These are phyloP conservation scores for Choreutis nemorana DNA, from an alignment of 2,888 invertebrate species.

Conservation along the genomic window DNA sequence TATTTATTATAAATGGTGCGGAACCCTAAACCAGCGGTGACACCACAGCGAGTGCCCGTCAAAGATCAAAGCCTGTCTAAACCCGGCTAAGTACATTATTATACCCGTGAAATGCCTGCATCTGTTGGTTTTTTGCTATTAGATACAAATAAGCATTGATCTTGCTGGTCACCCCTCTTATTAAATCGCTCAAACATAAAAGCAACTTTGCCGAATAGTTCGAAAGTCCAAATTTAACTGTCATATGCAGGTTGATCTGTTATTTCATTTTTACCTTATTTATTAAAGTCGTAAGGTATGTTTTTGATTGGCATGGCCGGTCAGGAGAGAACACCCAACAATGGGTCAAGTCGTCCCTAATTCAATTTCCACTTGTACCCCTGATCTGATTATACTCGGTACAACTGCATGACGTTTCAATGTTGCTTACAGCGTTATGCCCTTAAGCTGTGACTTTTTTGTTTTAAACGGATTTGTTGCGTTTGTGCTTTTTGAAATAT, in stretches of 20 bases:
- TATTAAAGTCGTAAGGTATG: constrained; percentile 2
- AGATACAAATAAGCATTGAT: constrained; percentile 61
- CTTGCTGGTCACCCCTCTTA: constrained; percentile 32
- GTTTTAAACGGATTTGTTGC: constrained; percentile 12
- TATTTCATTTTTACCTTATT: constrained; percentile 11
- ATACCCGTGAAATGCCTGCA: constrained; percentile 63
- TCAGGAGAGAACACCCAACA: constrained; percentile 13
- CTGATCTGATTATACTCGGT: constrained; percentile 52
- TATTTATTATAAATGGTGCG: too few species aligned
- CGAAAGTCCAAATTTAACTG: too few species aligned
- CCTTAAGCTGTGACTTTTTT: constrained; percentile 19
- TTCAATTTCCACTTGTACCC: constrained; percentile 54
- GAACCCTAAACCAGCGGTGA: constrained; percentile 13
- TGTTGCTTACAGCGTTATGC: constrained; percentile 21
- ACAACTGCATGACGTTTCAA: constrained; percentile 35
- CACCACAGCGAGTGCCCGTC: constrained; percentile 20
- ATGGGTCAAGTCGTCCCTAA: constrained; percentile 53
- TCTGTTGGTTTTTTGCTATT: constrained; percentile 63
- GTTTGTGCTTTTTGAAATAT: too few species aligned
- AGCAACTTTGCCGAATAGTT: too few species aligned
- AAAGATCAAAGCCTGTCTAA: constrained; percentile 57
- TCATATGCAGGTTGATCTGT: constrained; percentile 1
- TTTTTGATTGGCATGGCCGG: constrained; percentile 5
- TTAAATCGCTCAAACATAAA: too few species aligned
- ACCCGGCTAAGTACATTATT: constrained; percentile 61